Base-by-base conservation (phyloP, 2,113 vertebrate species). In the rabbit (Oryctolagus cuniculus) region DNA sequence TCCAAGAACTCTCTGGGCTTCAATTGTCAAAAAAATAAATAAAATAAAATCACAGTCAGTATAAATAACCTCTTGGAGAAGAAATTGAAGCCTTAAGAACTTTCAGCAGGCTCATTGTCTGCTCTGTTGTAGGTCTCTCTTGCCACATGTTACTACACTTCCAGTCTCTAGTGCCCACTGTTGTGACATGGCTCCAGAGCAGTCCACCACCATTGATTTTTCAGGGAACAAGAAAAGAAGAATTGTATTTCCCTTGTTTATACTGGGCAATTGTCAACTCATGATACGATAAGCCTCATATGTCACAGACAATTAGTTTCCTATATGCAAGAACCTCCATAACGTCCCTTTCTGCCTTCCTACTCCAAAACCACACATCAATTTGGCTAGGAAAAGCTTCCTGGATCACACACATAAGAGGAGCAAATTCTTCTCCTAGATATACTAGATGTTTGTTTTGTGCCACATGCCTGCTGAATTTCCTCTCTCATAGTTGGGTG, bases 1-100 rank as follows among this genome's bases (percentile, higher is more conserved):
- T 77, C 44, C 70, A 95, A 93, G 19, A 88, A 75, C 7, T 80
- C 24, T 31, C 63, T 85, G n/a, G 36, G 58, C 34, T 79, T 93
- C 61, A 58, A 11, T 64, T 83, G n/a, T 38, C 38, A 38, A 38
- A 38, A 38, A 38, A 38, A n/a, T n/a, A n/a, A n/a, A n/a, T n/a
- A 95, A 93, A 74, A 9, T 90, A 70, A 36, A 79, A 58, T 51
- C 66, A 77, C 19, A 55, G 24, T 80, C 17, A 31, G 29, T 87
- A 24, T 36, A 19, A 84, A 11, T 69, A 29, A 64, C 38, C 53
- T 94, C 58, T 36, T 36, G 9, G 38, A 72, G 85, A 74, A 27
- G 69, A 89, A 88, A 84, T 22, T 27, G 44, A 74, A 79, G 13
- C 55, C 38, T 38, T 70, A 6, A n/a, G 53, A 19, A 17, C 17